Base-by-base conservation (phyloP, 1,140 invertebrate genomes). In the Leptinotarsa defecta region DNA sequence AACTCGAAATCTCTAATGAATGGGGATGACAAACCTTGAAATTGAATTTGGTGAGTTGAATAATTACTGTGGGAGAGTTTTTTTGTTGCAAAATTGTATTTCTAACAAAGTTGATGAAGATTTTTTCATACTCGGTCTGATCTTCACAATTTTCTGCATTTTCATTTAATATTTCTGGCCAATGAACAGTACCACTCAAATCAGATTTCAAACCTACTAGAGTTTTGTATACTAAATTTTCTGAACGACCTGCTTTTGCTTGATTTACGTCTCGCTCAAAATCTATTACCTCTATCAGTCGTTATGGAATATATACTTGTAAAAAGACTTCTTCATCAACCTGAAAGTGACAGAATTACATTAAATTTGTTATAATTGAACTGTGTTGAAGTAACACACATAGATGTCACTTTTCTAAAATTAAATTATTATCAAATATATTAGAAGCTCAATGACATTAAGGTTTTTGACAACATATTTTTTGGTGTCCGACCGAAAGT, bases 321-420 rank as follows among this genome's bases (percentile, higher is more conserved):
- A 98, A 97, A 86, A 99, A 99, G 43, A 98, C 95, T 86, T 96
- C 91, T 79, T 94, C 93, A 80, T 95, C 92, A 76, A 95, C 74
- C 82, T 84, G 70, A 73, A 80, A 77, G 61, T 22, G 20, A 62
- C 74, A 72, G 68, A 49, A 69, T 57, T 0, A 57, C 8, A 34
- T 34, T 34, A 34, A 3, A 8, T 34, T 34, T 17, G 62, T 64
- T 48, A 72, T 43, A 57, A 27, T 27, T 6, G 1, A 27, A 27
- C 27, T 27, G 27, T 15, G n/a, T 13, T 48, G 24, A 20, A 17
- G 43, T 11, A 68, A 11, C 48, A 68, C 6, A 34, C 0, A 34
- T 27, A 34, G 8, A 34, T 27, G 27, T 27, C 4, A 27, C 5
- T 27, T 27, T 8, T 34, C 8, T 34, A 34, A 34, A 34, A 34